A percentile compares a stretch with the other conserved stretches of the same genome.
These are phyloP conservation scores for Acanthococcus lagerstroemiae DNA, from an alignment of 2,888 invertebrate genomes.

Conservation along the genomic window DNA sequence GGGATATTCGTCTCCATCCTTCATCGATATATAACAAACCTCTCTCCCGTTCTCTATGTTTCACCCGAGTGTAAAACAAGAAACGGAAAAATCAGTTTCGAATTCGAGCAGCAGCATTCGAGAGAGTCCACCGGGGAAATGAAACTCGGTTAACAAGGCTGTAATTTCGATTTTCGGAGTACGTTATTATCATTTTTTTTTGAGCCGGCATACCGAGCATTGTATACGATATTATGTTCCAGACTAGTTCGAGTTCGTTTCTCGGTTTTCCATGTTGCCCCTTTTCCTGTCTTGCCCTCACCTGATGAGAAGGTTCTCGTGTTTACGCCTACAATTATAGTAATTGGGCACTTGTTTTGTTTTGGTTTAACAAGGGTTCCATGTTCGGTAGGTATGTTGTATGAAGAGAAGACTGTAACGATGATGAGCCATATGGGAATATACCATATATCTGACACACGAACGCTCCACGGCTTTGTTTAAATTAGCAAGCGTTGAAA, in stretches of 20 bases:
- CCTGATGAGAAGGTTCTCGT: not conserved
- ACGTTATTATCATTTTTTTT: not conserved
- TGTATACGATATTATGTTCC: not conserved
- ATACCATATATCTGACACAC: not conserved
- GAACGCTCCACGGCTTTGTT: no score
- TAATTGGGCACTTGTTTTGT: not conserved
- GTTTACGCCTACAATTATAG: not conserved
- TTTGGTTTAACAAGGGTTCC: not conserved
- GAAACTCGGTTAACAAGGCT: not conserved
- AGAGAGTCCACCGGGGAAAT: not conserved
- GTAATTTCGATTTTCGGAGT: not conserved
- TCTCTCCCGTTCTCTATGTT: no score
- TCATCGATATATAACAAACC: no score
- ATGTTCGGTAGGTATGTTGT: not conserved
- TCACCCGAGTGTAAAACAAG: no score
- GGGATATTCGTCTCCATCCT: no score
- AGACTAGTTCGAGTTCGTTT: no score
- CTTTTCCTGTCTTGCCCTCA: not conserved
- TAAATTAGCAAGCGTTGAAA: no score
- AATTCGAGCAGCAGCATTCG: no score
- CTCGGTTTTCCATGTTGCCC: no score
- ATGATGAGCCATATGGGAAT: not conserved
- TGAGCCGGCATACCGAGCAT: no score
- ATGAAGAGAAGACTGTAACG: not conserved
- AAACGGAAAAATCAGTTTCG: no score